Base-by-base conservation (phyloP, 2,113 vertebrate genomes). In the Microtus oregoni region DNA sequence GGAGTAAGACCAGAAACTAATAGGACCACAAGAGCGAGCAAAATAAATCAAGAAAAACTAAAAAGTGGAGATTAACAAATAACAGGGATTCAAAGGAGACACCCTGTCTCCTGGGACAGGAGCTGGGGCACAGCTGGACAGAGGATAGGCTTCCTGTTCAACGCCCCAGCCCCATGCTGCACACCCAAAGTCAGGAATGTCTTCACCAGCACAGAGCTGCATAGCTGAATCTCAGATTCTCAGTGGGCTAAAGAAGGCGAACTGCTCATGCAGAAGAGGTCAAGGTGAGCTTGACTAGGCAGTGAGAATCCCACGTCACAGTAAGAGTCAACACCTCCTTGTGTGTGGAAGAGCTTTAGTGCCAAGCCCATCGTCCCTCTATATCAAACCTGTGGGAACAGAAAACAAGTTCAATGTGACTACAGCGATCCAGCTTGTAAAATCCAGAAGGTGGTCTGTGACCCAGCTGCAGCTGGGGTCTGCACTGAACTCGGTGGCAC, bases 301-400 rank as follows among this genome's bases (percentile, higher is more conserved):
- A 20, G 67, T 38, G 47, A 72, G 68, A 75, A 38, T 30, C 50
- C 68, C 68, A 20, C 20, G 50, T 41, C 86, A 73, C 68, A 72
- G n/a, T 72, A 55, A 73, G 13, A 79, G 9, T 20, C 63, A 58
- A 3, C 7, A 70, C 13, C 0, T 30, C 22, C 72, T 44, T 58
- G 75, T 38, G 55, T 41, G 47, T 50, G 7, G 38, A 89, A 68
- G 91, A 58, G 38, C 75, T 8, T 86, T 13, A 93, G 24, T 47
- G 82, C 86, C 50, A 76, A 63, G 68, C 65, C 91, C 55, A 63
- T 95, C 75, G 77, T 81, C 41, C 6, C 75, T 94, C 44, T 87
- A 7, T 73, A 50, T 65, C 44, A 28, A 90, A 92, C 41, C 70
- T 91, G 44, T 41, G 90, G 95, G 30, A 50, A 61, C 11, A 92